Evolutionary conservation across 2,113 vertebrate genomes (phyloP).

Genomic region (Callocephalon fimbriatum): DNA sequence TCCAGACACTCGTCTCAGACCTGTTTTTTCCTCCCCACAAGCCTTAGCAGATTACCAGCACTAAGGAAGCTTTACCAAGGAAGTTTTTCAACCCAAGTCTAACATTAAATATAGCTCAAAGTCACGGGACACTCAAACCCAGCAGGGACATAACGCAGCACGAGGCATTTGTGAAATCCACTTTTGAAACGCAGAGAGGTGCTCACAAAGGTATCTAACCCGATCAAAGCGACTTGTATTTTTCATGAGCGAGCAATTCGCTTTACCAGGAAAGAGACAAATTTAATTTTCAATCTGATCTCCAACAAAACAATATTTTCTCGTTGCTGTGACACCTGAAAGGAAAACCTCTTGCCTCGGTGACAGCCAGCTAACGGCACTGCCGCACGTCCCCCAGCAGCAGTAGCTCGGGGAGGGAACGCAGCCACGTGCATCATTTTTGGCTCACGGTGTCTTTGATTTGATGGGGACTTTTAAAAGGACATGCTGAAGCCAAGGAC

Average conservation of each 20-base stretch:
- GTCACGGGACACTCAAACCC: neutral
- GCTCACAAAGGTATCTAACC: conserved; percentile 2
- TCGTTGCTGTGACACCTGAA: conserved; percentile 60
- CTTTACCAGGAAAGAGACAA: conserved; percentile 54
- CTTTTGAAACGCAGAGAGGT: neutral
- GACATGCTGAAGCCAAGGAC: neutral
- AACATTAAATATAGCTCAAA: neutral
- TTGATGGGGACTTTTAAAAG: neutral
- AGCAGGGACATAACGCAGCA: neutral
- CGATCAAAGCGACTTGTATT: conserved; percentile 9
- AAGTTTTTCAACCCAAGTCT: neutral
- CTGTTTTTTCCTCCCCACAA: neutral
- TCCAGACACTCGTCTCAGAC: neutral
- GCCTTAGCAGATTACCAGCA: neutral
- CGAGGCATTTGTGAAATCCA: neutral
- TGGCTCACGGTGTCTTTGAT: neutral
- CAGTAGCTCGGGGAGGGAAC: neutral
- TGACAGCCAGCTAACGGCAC: neutral
- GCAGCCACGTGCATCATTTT: neutral
- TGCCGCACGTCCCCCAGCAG: neutral
- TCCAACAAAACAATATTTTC: conserved; percentile 58
- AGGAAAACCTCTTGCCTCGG: conserved; percentile 22
- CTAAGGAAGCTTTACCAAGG: neutral
- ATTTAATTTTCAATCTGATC: conserved; percentile 57
- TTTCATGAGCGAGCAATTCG: conserved; percentile 50